A percentile compares a stretch with the other conserved stretches of the same genome.
Conservation (phyloP, 2,888 invertebrate genomes). For the Aphrophora alni region DNA sequence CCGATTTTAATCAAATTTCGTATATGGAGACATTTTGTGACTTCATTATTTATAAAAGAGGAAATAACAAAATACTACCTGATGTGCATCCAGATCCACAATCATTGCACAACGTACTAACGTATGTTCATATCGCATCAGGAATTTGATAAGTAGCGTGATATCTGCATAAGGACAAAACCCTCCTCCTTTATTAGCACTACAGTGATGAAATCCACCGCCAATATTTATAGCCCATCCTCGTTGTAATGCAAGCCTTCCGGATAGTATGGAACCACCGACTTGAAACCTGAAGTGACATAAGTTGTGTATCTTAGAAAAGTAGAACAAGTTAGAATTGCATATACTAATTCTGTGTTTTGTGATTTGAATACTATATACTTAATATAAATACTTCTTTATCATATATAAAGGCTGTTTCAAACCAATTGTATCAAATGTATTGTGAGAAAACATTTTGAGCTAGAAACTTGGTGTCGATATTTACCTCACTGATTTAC, state of each 20-base stretch:
- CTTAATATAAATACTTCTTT: too few relatives aligned
- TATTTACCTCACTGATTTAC: too few relatives aligned
- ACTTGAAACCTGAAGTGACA: conserved; percentile 67
- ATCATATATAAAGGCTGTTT: too few relatives aligned
- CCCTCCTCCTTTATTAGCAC: conserved; percentile 76
- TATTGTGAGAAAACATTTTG: too few relatives aligned
- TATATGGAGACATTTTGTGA: too few relatives aligned
- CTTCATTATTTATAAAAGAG: too few relatives aligned
- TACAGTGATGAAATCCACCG: conserved; percentile 92
- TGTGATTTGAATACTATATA: too few relatives aligned
- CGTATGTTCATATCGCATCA: conserved; percentile 63
- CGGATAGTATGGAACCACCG: conserved; percentile 83
- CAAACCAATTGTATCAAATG: too few relatives aligned
- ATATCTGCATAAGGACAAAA: conserved; percentile 94
- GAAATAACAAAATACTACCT: conserved; percentile 66
- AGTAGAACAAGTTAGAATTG: not conserved
- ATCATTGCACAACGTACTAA: conserved; percentile 78
- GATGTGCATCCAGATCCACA: conserved; percentile 91
- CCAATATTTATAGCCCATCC: conserved; percentile 93
- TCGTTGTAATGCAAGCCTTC: conserved; percentile 78
- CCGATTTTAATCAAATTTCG: too few relatives aligned
- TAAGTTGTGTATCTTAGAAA: not conserved
- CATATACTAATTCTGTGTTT: too few relatives aligned
- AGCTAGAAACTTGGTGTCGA: too few relatives aligned
- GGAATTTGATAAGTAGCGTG: conserved; percentile 73